Evolutionary conservation across 2,113 vertebrate genomes (phyloP).

Genomic region (Ginglymostoma cirratum): DNA sequence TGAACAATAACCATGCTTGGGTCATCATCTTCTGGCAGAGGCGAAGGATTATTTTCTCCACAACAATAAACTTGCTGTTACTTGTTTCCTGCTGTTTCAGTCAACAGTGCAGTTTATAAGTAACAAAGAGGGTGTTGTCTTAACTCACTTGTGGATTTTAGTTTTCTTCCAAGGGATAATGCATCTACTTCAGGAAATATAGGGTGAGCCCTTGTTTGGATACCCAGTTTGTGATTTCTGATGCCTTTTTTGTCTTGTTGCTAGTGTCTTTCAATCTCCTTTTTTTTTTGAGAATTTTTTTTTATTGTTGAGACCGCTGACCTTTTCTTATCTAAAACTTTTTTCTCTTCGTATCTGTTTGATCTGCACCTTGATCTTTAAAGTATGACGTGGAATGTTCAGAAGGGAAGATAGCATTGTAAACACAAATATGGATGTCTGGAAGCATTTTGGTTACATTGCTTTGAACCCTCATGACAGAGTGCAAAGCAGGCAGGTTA

Average conservation of each 20-base stretch:
- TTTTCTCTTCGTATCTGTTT: neutral
- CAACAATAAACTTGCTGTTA: neutral
- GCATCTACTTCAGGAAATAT: neutral
- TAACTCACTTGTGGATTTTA: neutral
- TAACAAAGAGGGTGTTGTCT: neutral
- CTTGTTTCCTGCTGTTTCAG: neutral
- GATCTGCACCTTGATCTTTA: slow-evolving; percentile 25
- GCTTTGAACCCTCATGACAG: neutral
- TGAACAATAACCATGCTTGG: neutral
- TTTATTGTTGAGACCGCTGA: neutral
- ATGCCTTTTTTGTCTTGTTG: neutral
- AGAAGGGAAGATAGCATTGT: neutral
- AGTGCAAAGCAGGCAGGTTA: neutral
- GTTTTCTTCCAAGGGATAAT: neutral
- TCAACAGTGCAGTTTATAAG: neutral
- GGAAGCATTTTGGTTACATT: neutral
- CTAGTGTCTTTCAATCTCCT: neutral
- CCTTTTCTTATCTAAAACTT: slow-evolving; percentile 6
- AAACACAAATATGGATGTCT: neutral
- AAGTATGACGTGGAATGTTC: neutral
- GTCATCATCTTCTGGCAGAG: neutral
- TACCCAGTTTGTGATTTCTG: neutral
- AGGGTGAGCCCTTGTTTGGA: neutral
- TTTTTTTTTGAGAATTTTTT: neutral
- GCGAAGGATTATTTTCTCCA: neutral